Percentiles rank a stretch among this genome's conserved stretches.
Evolutionary conservation across 2,797 vertebrate genomes (phyloP).

Genomic region (Pristis pectinata): DNA sequence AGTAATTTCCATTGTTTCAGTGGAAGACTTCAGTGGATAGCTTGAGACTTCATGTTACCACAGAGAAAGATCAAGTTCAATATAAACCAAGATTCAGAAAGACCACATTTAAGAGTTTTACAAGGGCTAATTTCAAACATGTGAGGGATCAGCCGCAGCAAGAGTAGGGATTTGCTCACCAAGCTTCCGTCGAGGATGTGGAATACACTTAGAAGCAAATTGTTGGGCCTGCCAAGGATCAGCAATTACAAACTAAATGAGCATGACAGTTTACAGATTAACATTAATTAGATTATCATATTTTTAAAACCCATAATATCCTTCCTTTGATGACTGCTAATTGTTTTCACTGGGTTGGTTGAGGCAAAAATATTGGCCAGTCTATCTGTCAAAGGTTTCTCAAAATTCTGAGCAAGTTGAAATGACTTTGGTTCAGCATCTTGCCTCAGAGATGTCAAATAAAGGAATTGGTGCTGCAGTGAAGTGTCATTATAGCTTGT

Average conservation of each 20-base stretch:
- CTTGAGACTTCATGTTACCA: not conserved
- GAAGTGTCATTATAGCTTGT: not conserved
- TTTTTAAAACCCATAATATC: not conserved
- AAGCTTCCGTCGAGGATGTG: not conserved
- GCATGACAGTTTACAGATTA: too few species aligned
- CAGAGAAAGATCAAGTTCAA: not conserved
- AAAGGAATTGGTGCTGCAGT: not conserved
- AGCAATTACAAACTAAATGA: too few species aligned
- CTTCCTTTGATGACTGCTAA: not conserved
- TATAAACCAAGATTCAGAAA: not conserved
- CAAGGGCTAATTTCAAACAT: not conserved
- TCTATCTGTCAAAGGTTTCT: not conserved
- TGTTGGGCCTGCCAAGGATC: too few species aligned
- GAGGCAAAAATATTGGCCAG: not conserved
- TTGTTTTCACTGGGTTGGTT: not conserved
- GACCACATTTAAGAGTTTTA: not conserved
- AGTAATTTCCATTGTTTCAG: not conserved
- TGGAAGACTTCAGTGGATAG: not conserved
- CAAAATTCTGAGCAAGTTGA: not conserved
- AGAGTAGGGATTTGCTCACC: not conserved
- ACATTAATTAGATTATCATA: not conserved
- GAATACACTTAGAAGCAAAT: not conserved
- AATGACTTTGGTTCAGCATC: not conserved
- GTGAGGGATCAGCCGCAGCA: not conserved
- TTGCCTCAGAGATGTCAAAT: not conserved